Evolutionary conservation across 2,888 invertebrate genomes (phyloP), one percentile per base, ranked within the genome.

Genomic region (Minunthozetes semirufus): DNA sequence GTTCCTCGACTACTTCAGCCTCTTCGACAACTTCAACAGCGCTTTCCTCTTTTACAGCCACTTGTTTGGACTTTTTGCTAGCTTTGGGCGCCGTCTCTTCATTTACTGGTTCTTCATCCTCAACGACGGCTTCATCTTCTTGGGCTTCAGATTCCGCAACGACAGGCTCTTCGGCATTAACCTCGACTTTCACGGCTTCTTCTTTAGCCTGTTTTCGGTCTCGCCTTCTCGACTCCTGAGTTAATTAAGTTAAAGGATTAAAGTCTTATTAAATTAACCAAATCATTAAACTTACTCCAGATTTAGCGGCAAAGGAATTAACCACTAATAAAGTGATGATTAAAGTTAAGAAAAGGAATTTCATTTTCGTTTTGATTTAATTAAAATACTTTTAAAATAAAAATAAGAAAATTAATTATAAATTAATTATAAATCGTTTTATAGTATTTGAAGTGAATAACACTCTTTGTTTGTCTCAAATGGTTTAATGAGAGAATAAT

Each of bases 141-240:
- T 42, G 42, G 5, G 11, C 42, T 8, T 61, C 27, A 6, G 19
- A 1, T 27, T 61, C 25, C 15, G 27, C 22, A 15, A 22, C 42
- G 33, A 42, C 68, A 22, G 38, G 46, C 22, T 68, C 68, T 17
- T 61, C 61, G 17, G 3, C n/a, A n/a, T 8, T 25, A 17, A 61
- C 61, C 17, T 29, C 61, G 25, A 27, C 61, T 2, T 61, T 61
- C 17, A 61, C 61, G 8, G n/a, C 61, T 1, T 19, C 17, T 9
- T 56, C 56, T 22, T 50, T 50, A n/a, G 19, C n/a, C 19, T 56
- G 56, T 68, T 13, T 68, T 68, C 46, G n/a, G 68, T 33, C n/a
- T n/a, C 68, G 38, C 8, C 46, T 59, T 59, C 59, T 68, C 46
- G 19, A 46, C 1, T 11, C 22, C 13, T 22, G 8, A 17, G 19